phyloP scores from a whole-genome alignment of 2,113 vertebrate species.

The Okapia johnstoni region DNA sequence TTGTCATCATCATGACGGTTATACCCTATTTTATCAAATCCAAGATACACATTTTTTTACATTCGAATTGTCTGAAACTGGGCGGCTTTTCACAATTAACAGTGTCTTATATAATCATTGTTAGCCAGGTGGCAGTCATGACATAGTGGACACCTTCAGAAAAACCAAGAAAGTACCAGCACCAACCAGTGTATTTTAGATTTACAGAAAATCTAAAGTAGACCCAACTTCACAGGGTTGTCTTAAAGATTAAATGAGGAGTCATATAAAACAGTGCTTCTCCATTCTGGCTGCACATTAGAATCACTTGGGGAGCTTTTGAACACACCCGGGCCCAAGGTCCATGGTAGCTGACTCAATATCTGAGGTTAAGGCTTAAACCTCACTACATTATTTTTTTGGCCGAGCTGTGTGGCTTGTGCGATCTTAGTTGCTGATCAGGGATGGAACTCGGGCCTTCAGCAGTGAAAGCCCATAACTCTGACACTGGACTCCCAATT shows the following conservation, averaged over 20 bases:
- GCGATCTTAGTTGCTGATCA: background rate
- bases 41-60: background rate
- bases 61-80: slow-evolving; percentile 5
- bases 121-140: background rate
- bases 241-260: background rate
- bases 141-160: background rate
- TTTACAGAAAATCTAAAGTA: background rate
- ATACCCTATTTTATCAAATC: background rate
- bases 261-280: background rate
- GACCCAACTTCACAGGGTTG: background rate
- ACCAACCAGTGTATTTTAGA: background rate
- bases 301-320: background rate
- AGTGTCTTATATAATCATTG: background rate
- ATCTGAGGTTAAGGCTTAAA: background rate
- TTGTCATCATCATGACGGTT: background rate
- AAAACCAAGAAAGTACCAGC: background rate
- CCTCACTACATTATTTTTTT: background rate
- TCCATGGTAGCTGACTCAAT: background rate
- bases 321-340: background rate
- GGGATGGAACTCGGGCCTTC: background rate
- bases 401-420: background rate
- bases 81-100: background rate
- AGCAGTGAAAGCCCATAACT: background rate
- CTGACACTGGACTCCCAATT: background rate
- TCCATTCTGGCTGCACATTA: background rate